Evolutionary conservation across 2,888 invertebrate species (phyloP).

Genomic region (Rhodophaea formosa): DNA sequence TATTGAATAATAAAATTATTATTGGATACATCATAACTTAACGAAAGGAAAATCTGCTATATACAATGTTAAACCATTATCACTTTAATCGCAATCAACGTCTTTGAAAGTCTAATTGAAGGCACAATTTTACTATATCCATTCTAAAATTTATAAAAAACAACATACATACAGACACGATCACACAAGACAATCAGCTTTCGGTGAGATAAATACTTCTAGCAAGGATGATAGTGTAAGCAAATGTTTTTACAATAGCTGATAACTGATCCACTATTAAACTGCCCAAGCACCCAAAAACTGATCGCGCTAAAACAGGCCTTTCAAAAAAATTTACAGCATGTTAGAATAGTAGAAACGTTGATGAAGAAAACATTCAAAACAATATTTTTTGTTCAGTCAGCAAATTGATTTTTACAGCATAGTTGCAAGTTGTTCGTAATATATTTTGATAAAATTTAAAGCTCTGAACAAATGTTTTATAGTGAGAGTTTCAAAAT

Average conservation of each 20-base stretch:
- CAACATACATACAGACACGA: too few relatives aligned
- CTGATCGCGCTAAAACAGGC: too few relatives aligned
- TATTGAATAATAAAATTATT: constrained; percentile 13
- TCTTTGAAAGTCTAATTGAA: neutral
- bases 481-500: too few relatives aligned
- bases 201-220: too few relatives aligned
- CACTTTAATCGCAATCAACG: neutral
- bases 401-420: neutral
- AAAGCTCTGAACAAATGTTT: neutral
- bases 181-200: too few relatives aligned
- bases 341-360: neutral
- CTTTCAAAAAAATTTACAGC: too few relatives aligned
- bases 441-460: neutral
- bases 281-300: too few relatives aligned
- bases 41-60: constrained; percentile 8
- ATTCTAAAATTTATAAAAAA: too few relatives aligned
- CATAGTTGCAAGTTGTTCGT: neutral
- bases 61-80: neutral
- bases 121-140: neutral
- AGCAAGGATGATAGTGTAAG: too few relatives aligned
- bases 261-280: too few relatives aligned
- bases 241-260: too few relatives aligned
- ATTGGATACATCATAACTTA: constrained; percentile 9
- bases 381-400: neutral
- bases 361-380: neutral